Evolutionary conservation across 2,797 vertebrate species (phyloP).

Genomic region (Heterohyrax brucei): DNA sequence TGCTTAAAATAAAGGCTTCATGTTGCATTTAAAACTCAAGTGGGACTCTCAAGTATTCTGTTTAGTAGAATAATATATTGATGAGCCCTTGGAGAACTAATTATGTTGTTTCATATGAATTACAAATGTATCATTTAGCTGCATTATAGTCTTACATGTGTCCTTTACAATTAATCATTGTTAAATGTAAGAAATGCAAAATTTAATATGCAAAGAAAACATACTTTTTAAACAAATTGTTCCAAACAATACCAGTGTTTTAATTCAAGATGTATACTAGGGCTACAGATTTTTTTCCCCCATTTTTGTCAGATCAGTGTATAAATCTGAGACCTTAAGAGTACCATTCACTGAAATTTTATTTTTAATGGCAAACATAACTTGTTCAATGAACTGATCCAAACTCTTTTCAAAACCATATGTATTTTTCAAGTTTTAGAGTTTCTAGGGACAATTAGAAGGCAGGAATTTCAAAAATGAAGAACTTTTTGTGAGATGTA

Average conservation of each 20-base stretch:
- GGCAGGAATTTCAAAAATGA: background rate
- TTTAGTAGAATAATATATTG: constrained; percentile 85
- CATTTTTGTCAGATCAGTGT: constrained; percentile 29
- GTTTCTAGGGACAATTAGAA: constrained; percentile 63
- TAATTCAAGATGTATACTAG: constrained; percentile 51
- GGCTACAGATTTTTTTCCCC: constrained; percentile 58
- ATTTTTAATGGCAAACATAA: constrained; percentile 25
- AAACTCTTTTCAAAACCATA: constrained; percentile 40
- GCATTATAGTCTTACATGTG: constrained; percentile 83
- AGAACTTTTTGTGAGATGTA: constrained; percentile 47
- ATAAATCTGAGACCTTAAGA: constrained; percentile 57
- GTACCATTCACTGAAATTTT: constrained; percentile 41
- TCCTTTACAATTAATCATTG: constrained; percentile 84
- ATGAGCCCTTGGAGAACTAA: constrained; percentile 88
- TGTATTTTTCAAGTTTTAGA: constrained; percentile 50
- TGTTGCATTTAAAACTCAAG: constrained; percentile 83
- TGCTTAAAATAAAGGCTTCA: constrained; percentile 86
- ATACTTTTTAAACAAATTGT: constrained; percentile 72
- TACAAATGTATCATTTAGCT: constrained; percentile 84
- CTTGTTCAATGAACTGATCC: constrained; percentile 31
- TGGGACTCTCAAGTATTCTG: constrained; percentile 77
- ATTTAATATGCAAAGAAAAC: constrained; percentile 68
- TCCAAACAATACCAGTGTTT: constrained; percentile 69
- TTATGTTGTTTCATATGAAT: constrained; percentile 88
- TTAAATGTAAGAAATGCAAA: constrained; percentile 81